These are phyloP conservation scores for Nasonia vitripennis DNA, from an alignment of 1,140 invertebrate genomes.

Conservation along the genomic window DNA sequence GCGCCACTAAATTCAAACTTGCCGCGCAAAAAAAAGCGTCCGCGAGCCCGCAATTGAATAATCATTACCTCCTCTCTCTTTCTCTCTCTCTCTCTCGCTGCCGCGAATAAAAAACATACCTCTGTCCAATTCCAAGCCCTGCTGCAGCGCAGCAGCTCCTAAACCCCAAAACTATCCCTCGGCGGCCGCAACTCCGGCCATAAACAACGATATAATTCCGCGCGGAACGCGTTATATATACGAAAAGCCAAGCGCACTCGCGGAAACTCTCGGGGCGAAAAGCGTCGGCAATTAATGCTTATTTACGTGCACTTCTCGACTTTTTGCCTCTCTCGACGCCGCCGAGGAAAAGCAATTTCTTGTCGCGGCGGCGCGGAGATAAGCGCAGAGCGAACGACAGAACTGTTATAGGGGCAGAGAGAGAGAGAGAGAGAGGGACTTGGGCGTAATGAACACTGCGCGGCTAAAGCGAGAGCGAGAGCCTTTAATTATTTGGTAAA, in stretches of 20 bases:
- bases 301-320: constrained; percentile 2
- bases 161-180: too few relatives aligned
- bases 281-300: neutral
- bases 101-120: neutral
- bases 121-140: too few relatives aligned
- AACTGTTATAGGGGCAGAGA: neutral
- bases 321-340: neutral
- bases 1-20: neutral
- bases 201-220: constrained; percentile 3
- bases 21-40: too few relatives aligned
- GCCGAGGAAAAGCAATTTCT: constrained; percentile 8
- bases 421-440: neutral
- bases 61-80: neutral
- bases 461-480: constrained; percentile 2
- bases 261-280: neutral
- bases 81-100: too few relatives aligned
- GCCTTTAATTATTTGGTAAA: constrained; percentile 1
- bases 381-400: neutral
- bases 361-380: neutral
- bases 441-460: neutral
- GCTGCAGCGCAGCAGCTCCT: neutral
- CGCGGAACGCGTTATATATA: neutral
- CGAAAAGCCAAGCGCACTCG: neutral
- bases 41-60: neutral
- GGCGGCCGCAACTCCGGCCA: neutral